These are phyloP conservation scores for Rhopalosiphum maidis DNA, from an alignment of 1,140 invertebrate genomes.

Conservation along the genomic window DNA sequence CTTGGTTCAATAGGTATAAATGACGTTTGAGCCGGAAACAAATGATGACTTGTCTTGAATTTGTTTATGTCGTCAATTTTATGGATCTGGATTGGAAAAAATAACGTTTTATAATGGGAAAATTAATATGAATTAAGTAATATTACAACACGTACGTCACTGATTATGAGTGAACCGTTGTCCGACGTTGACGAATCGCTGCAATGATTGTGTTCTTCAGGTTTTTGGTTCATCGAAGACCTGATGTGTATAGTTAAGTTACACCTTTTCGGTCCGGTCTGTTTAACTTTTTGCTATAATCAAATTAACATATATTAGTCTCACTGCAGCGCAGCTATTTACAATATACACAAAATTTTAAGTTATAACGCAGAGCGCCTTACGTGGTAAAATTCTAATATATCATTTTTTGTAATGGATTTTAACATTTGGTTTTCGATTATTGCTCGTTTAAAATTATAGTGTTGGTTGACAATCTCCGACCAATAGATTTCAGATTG, in stretches of 20 bases:
- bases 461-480: slow-evolving; percentile 87
- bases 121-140: too few relatives aligned
- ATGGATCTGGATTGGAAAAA: slow-evolving; percentile 62
- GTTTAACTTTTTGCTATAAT: slow-evolving; percentile 62
- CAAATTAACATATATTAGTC: too few relatives aligned
- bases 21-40: slow-evolving; percentile 72
- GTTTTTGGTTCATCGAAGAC: slow-evolving; percentile 63
- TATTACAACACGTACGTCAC: slow-evolving; percentile 16
- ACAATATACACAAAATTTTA: too few relatives aligned
- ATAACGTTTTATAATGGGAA: too few relatives aligned
- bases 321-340: too few relatives aligned
- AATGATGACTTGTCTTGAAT: slow-evolving; percentile 73
- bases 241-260: slow-evolving; percentile 77
- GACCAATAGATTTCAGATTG: slow-evolving; percentile 78
- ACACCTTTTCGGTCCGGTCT: slow-evolving; percentile 65
- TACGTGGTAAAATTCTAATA: slow-evolving; percentile 84
- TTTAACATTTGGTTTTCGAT: slow-evolving; percentile 85
- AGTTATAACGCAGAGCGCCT: slow-evolving; percentile 52
- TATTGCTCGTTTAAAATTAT: slow-evolving; percentile 88
- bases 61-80: slow-evolving; percentile 69
- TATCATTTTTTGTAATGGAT: slow-evolving; percentile 79
- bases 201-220: not conserved
- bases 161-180: not conserved
- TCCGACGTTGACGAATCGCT: not conserved
- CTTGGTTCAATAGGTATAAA: slow-evolving; percentile 68